Evolutionary conservation across 92 coral and sea anemone species (phyloP).

Genomic region (Phenganax stokvisi): DNA sequence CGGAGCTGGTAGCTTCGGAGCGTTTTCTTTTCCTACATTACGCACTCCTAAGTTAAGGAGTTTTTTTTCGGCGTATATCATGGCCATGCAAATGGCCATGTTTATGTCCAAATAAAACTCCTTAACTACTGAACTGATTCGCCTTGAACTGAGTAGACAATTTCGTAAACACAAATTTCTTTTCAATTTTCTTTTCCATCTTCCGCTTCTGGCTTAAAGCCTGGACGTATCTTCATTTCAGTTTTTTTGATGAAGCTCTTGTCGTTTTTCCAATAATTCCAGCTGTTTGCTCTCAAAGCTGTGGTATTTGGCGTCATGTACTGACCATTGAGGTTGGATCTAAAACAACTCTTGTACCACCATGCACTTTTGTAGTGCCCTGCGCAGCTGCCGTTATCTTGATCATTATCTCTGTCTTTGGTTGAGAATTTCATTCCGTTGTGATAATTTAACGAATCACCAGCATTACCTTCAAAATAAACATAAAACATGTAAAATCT

Average conservation of each 20-base stretch:
- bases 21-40: no score
- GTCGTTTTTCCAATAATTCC: not conserved
- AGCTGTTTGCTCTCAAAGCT: not conserved
- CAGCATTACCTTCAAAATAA: not conserved
- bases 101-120: no score
- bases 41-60: no score
- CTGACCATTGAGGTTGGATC: not conserved
- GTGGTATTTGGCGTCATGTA: not conserved
- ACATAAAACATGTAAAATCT: not conserved
- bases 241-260: not conserved
- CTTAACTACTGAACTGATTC: no score
- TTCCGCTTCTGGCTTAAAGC: no score
- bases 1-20: no score
- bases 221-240: no score
- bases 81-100: no score
- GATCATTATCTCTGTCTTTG: conserved; percentile 5
- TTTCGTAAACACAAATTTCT: no score
- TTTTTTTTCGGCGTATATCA: no score
- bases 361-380: not conserved
- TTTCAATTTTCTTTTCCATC: no score
- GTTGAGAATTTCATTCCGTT: not conserved
- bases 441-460: conserved; percentile 1
- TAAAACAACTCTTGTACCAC: not conserved
- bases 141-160: no score
- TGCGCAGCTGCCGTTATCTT: not conserved